Base-by-base conservation (phyloP, 2,888 invertebrate genomes). In the Cecidostiba fungosa region DNA sequence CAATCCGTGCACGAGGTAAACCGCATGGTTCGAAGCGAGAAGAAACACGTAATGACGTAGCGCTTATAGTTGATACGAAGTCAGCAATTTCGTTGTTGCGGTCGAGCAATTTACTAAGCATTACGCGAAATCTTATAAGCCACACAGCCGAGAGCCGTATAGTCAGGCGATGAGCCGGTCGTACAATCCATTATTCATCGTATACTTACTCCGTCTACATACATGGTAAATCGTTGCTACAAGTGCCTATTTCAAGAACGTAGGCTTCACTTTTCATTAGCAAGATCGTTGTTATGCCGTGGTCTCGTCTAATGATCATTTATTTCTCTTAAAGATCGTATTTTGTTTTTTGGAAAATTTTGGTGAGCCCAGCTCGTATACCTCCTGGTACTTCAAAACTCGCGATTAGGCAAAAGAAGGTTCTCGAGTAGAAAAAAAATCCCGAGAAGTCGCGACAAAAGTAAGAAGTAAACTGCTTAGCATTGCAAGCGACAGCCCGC, bases 151-250 rank as follows among this genome's bases (percentile, higher is more conserved):
- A 62, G 47, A 32, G 89, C 77, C 39, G 73, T 78, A 14, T 47
- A 80, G 59, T 81, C 89, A 89, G 87, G 89, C 89, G 90, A 92
- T 90, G 89, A 90, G 89, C 89, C 90, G 89, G 89, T 90, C 92
- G 90, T 92, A 89, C 89, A 90, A 92, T 92, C 90, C 91, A 93
- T 93, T 92, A 93, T 93, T 92, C 92, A 92, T 92, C 91, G 90
- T 90, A 90, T 88, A 91, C 90, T 91, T 91, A 90, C 88, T 87
- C 85, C 86, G 59, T 85, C 87, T 87, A 85, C n/a, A n/a, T 87
- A 70, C 82, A 78, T 82, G 73, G 77, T 69, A 78, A 47, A 77
- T 81, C 74, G 54, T 77, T 50, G 23, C 77, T 66, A 69, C 80
- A 70, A 74, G 70, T 73, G 29, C 76, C 73, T 62, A 66, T 19